These are phyloP conservation scores for Centruroides sculpturatus DNA, from an alignment of 1,140 invertebrate species.

Conservation along the genomic window DNA sequence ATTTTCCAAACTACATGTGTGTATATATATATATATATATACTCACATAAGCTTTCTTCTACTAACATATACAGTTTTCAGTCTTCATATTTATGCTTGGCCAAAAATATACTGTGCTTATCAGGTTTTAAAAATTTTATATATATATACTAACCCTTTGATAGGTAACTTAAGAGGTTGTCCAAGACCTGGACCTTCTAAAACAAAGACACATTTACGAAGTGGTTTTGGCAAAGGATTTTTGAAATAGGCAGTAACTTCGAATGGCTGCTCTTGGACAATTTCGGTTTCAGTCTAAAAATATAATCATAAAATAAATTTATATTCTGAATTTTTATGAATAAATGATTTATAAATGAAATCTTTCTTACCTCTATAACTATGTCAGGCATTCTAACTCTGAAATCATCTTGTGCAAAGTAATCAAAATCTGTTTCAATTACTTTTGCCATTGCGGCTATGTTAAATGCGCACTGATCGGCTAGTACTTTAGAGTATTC, in stretches of 20 bases:
- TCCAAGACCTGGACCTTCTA: constrained; percentile 42
- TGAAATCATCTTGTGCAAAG: constrained; percentile 75
- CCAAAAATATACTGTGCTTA: too few species aligned
- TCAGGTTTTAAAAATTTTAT: too few species aligned
- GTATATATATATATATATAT: too few species aligned
- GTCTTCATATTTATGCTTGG: too few species aligned
- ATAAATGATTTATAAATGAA: too few species aligned
- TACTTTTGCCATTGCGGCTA: constrained; percentile 62
- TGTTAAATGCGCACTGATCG: constrained; percentile 68
- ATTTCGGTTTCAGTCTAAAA: constrained; percentile 36
- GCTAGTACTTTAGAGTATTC: constrained; percentile 62
- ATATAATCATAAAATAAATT: too few species aligned
- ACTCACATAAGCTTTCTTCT: too few species aligned
- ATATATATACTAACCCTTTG: constrained; percentile 9
- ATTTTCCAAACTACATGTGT: too few species aligned
- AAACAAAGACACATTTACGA: constrained; percentile 54
- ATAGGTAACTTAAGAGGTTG: constrained; percentile 49
- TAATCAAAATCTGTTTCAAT: constrained; percentile 71
- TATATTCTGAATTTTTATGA: too few species aligned
- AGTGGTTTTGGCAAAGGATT: constrained; percentile 67
- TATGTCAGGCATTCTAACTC: constrained; percentile 75
- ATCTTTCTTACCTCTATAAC: constrained; percentile 44
- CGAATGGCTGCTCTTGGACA: constrained; percentile 43
- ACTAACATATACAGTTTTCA: too few species aligned
- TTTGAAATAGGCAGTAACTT: constrained; percentile 49